Evolutionary conservation across 2,113 vertebrate genomes (phyloP).

Genomic region (Polypterus bichir): DNA sequence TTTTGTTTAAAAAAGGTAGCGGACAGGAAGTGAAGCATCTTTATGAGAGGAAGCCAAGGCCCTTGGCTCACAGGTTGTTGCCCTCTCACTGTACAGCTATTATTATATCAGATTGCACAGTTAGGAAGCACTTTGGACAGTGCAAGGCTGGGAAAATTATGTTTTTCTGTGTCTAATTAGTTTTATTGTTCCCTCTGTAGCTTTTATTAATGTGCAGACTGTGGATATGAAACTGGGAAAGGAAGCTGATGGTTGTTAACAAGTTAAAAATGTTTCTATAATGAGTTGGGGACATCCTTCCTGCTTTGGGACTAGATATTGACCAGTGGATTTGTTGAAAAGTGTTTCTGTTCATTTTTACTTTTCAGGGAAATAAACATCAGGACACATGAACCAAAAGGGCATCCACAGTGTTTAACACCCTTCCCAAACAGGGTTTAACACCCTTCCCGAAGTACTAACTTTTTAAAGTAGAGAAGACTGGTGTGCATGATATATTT

Average conservation of each 20-base stretch:
- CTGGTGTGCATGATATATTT: too few species aligned
- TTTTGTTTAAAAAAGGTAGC: constrained; percentile 17
- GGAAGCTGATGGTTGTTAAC: constrained; percentile 25
- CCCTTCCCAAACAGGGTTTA: too few species aligned
- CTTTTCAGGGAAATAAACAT: too few species aligned
- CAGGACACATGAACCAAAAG: too few species aligned
- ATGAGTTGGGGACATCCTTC: constrained; percentile 23
- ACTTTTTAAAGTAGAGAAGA: too few species aligned
- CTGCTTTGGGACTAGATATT: constrained; percentile 13
- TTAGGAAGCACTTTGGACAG: constrained; percentile 25
- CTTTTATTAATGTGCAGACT: constrained; percentile 15
- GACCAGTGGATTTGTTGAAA: neutral
- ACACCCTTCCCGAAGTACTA: too few species aligned
- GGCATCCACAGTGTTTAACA: too few species aligned
- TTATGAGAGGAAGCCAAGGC: constrained; percentile 27
- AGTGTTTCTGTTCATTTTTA: neutral
- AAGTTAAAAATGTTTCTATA: constrained; percentile 19
- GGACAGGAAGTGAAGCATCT: constrained; percentile 16
- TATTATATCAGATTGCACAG: constrained; percentile 12
- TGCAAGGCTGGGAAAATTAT: constrained; percentile 14
- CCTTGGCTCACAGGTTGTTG: constrained; percentile 6
- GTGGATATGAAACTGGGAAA: constrained; percentile 16
- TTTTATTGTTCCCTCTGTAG: constrained; percentile 20
- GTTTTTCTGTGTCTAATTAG: constrained; percentile 22
- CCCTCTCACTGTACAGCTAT: constrained; percentile 15